phyloP scores from a whole-genome alignment of 2,113 vertebrate species.

The Oncorhynchus nerka region DNA sequence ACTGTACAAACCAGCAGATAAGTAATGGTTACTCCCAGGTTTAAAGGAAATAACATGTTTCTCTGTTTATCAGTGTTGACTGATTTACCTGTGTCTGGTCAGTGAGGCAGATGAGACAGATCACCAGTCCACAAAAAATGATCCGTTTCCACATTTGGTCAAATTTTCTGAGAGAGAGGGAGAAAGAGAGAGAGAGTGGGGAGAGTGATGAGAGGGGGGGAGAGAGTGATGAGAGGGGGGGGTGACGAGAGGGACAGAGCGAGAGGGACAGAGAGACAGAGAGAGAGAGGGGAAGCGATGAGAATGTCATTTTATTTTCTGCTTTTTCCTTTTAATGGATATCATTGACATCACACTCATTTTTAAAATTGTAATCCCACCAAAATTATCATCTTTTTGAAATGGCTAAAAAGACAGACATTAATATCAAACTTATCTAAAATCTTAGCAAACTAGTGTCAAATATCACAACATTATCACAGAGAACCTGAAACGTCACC shows the following conservation, averaged over 20 bases:
- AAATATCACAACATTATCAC: too few species aligned
- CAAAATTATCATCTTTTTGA: too few species aligned
- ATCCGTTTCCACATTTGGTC: conserved; percentile 37
- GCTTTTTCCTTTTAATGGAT: too few species aligned
- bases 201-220: background rate
- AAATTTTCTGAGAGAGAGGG: background rate
- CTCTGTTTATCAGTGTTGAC: background rate
- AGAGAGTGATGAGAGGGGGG: too few species aligned
- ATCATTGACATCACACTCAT: too few species aligned
- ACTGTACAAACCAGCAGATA: conserved; percentile 8
- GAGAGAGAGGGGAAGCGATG: background rate
- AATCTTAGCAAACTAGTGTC: too few species aligned
- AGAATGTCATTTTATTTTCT: too few species aligned
- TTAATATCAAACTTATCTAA: too few species aligned
- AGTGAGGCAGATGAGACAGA: conserved; percentile 27
- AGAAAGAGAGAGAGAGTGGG: background rate
- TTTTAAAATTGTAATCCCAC: too few species aligned
- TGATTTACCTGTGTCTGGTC: conserved; percentile 27
- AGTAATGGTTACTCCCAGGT: background rate
- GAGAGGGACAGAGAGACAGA: background rate
- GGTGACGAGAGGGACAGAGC: too few species aligned
- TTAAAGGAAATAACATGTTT: background rate
- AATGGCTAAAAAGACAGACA: too few species aligned
- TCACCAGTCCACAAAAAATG: conserved; percentile 5
- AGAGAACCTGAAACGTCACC: too few species aligned